phyloP scores from a whole-genome alignment of 2,797 vertebrate genomes.

The Arnoldichthys spilopterus region DNA sequence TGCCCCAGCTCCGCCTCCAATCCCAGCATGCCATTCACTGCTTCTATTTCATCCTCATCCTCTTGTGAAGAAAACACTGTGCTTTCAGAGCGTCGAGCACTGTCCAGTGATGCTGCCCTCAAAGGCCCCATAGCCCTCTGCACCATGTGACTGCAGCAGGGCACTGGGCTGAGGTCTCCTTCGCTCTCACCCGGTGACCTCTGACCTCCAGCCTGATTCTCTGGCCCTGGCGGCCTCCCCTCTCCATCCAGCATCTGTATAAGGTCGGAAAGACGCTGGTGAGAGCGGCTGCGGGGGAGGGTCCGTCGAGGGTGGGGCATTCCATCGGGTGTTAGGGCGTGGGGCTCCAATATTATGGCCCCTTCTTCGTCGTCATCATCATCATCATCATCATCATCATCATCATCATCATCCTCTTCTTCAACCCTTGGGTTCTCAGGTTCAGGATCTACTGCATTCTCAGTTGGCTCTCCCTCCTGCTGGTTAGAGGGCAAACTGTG shows the following conservation, averaged over 20 bases:
- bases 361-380: constrained; percentile 67
- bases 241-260: constrained; percentile 73
- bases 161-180: constrained; percentile 80
- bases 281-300: constrained; percentile 65
- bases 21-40: constrained; percentile 85
- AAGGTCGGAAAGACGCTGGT: constrained; percentile 72
- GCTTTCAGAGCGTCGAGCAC: constrained; percentile 84
- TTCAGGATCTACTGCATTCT: constrained; percentile 45
- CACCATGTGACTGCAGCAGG: constrained; percentile 70
- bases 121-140: constrained; percentile 75
- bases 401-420: constrained; percentile 65
- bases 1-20: constrained; percentile 81
- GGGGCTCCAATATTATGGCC: constrained; percentile 70
- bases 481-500: constrained; percentile 91
- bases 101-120: constrained; percentile 85
- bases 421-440: constrained; percentile 49
- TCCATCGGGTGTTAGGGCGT: constrained; percentile 58
- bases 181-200: constrained; percentile 76
- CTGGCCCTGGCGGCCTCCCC: constrained; percentile 71
- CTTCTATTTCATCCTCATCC: constrained; percentile 59
- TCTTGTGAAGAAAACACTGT: constrained; percentile 85
- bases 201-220: constrained; percentile 76
- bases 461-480: constrained; percentile 67
- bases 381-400: constrained; percentile 70
- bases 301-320: constrained; percentile 57